Percentiles rank a stretch among this genome's conserved stretches.
Evolutionary conservation across 2,113 vertebrate species (phyloP).

Genomic region (Stegostoma tigrinum): DNA sequence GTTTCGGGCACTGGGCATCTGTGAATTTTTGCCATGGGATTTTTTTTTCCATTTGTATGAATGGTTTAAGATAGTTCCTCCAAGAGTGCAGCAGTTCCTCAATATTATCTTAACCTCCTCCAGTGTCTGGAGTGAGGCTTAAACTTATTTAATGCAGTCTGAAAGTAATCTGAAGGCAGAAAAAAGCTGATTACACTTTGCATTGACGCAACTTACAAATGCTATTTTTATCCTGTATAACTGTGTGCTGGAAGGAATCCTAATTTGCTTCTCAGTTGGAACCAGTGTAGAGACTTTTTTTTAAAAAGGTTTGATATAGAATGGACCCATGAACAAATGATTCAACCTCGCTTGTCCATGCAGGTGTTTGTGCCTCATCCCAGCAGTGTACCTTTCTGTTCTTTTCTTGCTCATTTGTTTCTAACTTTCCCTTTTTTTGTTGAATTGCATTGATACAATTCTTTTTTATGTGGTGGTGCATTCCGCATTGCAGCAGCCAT

Average conservation of each 20-base stretch:
- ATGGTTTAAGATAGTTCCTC: neutral
- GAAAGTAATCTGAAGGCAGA: neutral
- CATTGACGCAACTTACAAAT: neutral
- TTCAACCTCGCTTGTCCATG: neutral
- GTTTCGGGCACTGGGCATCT: neutral
- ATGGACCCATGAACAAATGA: neutral
- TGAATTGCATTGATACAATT: neutral
- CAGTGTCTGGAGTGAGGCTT: neutral
- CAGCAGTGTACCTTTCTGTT: neutral
- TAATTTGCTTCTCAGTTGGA: neutral
- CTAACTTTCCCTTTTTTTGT: too few species aligned
- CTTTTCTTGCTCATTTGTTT: neutral
- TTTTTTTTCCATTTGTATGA: neutral
- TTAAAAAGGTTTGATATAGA: neutral
- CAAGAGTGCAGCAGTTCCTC: neutral
- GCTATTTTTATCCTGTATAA: neutral
- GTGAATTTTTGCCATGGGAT: neutral
- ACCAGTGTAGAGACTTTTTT: neutral
- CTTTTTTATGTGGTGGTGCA: neutral
- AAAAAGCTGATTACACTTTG: neutral
- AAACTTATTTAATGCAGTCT: neutral
- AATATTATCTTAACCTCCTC: neutral
- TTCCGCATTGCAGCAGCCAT: neutral
- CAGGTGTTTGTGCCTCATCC: neutral
- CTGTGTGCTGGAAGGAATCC: neutral